Evolutionary conservation across 2,888 invertebrate genomes (phyloP), one percentile per base, ranked within the genome.

Genomic region (Andrena hattorfiana): DNA sequence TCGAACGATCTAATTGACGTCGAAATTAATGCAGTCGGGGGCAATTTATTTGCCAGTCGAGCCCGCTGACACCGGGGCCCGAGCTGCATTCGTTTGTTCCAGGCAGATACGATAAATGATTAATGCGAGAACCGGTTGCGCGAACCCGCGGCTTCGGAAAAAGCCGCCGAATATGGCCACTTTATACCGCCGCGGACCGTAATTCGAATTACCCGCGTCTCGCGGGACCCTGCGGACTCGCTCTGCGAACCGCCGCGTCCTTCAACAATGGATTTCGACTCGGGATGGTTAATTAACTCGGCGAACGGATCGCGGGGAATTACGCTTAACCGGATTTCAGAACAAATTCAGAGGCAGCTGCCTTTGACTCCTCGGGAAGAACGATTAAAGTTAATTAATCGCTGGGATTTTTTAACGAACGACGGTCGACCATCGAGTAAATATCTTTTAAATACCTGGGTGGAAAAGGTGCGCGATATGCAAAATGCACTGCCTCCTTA

Each of bases 51-150:
- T 85, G 82, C 86, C 90, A 84, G 84, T 89, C 88, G 86, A 26
- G 20, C 56, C 83, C 71, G 84, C 86, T 85, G 90, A 87, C 86
- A 81, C 74, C 78, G 83, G 72, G 69, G 56, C 23, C 35, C 77
- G 66, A 77, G 83, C 82, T 77, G 82, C 84, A 78, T 87, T 87
- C 84, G 88, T 90, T 56, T 89, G 88, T 88, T 86, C 82, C 77
- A 86, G 87, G 83, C 81, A 85, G 87, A 88, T 88, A 89, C 89
- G 86, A 90, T 90, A 90, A 56, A 90, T 90, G 90, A 90, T 90
- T 90, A 90, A 90, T 90, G 90, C 67, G 90, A 84, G 85, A 90
- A 90, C 90, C 90, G 90, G 90, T 90, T 86, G 75, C 69, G 48
- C 77, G 81, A 69, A 77, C 70, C 56, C 71, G 66, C 78, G 72